A percentile compares a stretch with the other conserved stretches of the same genome.
These are phyloP conservation scores for Drosophila asahinai DNA, from an alignment of 1,140 invertebrate species.

Conservation along the genomic window DNA sequence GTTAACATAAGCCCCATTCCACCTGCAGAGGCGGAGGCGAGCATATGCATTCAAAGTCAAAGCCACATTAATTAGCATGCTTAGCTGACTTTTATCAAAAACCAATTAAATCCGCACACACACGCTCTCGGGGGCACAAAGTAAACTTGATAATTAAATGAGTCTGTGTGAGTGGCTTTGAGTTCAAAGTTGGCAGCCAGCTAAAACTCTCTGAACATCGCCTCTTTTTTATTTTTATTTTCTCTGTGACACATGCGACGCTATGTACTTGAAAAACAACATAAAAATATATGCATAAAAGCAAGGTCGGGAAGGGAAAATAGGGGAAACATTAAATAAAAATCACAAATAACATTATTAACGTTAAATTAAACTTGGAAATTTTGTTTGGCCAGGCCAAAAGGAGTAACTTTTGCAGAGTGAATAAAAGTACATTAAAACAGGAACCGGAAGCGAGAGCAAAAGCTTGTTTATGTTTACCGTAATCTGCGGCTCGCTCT, in stretches of 20 bases:
- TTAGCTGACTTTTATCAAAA: conserved; percentile 82
- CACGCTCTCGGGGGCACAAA: conserved; percentile 22
- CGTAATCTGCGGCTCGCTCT: conserved; percentile 60
- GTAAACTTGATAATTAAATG: conserved; percentile 72
- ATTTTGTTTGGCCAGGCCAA: conserved; percentile 57
- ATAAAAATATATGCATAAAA: conserved; percentile 29
- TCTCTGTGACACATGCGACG: conserved; percentile 43
- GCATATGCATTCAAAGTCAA: conserved; percentile 68
- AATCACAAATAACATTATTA: conserved; percentile 73
- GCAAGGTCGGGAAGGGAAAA: not conserved
- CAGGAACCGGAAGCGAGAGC: conserved; percentile 44
- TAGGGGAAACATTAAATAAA: conserved; percentile 29
- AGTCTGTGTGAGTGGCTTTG: conserved; percentile 55
- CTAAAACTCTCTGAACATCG: conserved; percentile 28
- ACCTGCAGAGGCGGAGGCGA: conserved; percentile 8
- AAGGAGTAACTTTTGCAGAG: conserved; percentile 40
- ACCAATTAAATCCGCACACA: conserved; percentile 72
- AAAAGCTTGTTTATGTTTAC: conserved; percentile 56
- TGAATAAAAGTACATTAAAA: conserved; percentile 50
- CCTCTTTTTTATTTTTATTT: conserved; percentile 29
- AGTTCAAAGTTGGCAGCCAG: conserved; percentile 61
- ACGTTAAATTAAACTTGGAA: conserved; percentile 80
- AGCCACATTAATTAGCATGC: conserved; percentile 79
- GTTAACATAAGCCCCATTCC: conserved; percentile 5
- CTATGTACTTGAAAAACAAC: conserved; percentile 29